phyloP scores from a whole-genome alignment of 1,140 invertebrate species.

The Drosophila chauvacae region DNA sequence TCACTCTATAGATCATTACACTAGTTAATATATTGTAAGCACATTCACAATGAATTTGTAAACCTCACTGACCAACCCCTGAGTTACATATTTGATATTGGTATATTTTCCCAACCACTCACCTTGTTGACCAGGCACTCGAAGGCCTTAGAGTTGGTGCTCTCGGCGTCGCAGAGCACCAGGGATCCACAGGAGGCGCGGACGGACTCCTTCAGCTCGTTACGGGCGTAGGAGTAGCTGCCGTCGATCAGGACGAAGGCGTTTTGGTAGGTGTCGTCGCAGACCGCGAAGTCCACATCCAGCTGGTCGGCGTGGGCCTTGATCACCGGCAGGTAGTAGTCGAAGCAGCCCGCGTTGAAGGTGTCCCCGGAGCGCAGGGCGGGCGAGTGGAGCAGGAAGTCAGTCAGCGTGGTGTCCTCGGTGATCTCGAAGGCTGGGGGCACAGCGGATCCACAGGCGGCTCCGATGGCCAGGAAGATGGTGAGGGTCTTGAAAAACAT shows the following conservation, averaged over 20 bases:
- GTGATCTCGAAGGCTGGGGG: neutral
- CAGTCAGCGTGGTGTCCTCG: slow-evolving; percentile 7
- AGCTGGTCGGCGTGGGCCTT: slow-evolving; percentile 23
- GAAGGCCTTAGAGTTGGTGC: neutral
- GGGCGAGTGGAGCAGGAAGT: slow-evolving; percentile 10
- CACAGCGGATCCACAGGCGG: slow-evolving; percentile 4
- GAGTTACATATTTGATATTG: neutral
- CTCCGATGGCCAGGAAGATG: slow-evolving; percentile 17
- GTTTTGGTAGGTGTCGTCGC: neutral
- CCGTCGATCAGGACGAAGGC: neutral
- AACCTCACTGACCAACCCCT: no score
- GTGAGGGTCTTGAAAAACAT: slow-evolving; percentile 18
- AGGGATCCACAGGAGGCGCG: slow-evolving; percentile 3
- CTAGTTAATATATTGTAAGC: no score
- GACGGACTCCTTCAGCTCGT: neutral
- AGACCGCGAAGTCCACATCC: neutral
- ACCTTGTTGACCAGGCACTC: neutral
- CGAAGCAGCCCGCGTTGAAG: slow-evolving; percentile 23
- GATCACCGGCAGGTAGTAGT: slow-evolving; percentile 22
- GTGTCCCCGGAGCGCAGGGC: slow-evolving; percentile 1
- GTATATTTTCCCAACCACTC: neutral
- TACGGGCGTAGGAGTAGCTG: slow-evolving; percentile 1
- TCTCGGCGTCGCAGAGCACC: neutral
- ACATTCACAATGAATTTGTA: no score
- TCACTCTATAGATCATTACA: no score